phyloP scores from a whole-genome alignment of 2,113 vertebrate species.

The Aepyceros melampus region DNA sequence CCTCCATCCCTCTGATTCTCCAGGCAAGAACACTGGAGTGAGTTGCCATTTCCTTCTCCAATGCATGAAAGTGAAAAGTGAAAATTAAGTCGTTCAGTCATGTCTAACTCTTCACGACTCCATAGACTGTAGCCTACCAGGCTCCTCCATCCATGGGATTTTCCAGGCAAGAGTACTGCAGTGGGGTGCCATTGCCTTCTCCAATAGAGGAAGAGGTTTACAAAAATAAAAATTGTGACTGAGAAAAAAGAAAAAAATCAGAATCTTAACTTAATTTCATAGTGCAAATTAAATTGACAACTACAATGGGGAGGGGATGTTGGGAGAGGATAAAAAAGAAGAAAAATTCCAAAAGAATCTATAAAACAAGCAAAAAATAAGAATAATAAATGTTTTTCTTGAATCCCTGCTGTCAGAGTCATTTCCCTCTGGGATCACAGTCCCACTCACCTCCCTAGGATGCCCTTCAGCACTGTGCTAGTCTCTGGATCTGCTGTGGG shows the following conservation, averaged over 20 bases:
- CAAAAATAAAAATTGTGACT: not conserved
- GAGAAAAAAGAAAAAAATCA: not conserved
- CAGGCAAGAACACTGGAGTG: too few species aligned
- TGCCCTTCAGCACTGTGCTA: not conserved
- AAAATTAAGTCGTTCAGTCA: too few species aligned
- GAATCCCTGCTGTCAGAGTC: not conserved
- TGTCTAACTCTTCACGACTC: accelerated
- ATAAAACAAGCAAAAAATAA: not conserved
- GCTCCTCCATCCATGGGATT: too few species aligned
- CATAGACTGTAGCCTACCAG: too few species aligned
- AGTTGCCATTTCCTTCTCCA: too few species aligned
- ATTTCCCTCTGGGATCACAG: not conserved
- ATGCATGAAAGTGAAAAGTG: too few species aligned
- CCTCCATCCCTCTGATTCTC: too few species aligned
- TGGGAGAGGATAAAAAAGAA: not conserved
- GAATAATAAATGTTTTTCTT: not conserved
- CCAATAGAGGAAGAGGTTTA: not conserved
- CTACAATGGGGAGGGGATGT: accelerated
- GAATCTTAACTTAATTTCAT: not conserved
- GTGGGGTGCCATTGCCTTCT: too few species aligned
- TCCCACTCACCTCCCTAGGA: not conserved
- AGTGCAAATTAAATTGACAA: not conserved
- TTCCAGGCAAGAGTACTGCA: too few species aligned
- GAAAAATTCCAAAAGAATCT: not conserved
- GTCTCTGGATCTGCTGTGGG: not conserved